phyloP scores from a whole-genome alignment of 2,888 invertebrate genomes.

The Meteorus cinctellus region DNA sequence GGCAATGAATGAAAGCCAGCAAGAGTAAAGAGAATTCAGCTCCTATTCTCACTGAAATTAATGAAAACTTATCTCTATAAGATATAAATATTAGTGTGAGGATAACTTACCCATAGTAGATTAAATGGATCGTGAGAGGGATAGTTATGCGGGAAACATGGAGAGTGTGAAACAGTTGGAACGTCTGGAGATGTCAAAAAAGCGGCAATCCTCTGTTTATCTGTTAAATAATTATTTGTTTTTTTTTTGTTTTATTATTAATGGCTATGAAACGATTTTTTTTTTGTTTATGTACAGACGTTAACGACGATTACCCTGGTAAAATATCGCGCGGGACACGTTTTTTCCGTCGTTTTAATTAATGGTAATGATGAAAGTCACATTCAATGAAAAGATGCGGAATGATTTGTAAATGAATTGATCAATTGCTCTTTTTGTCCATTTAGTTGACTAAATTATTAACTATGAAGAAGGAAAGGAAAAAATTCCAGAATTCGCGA shows the following conservation, averaged over 20 bases:
- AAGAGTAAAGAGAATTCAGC: too few species aligned
- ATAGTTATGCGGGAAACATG: constrained; percentile 10
- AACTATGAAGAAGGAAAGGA: not conserved
- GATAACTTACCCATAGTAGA: not conserved
- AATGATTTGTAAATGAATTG: constrained; percentile 46
- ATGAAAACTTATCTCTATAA: too few species aligned
- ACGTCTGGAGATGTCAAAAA: constrained; percentile 8
- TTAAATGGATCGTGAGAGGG: not conserved
- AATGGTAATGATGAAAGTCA: constrained; percentile 42
- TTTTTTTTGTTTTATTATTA: constrained; percentile 60
- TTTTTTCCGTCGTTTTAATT: constrained; percentile 32
- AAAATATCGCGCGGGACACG: constrained; percentile 40
- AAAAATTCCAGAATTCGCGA: not conserved
- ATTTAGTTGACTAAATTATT: not conserved
- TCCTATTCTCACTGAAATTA: too few species aligned
- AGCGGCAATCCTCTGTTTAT: constrained; percentile 39
- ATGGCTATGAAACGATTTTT: constrained; percentile 63
- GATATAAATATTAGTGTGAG: not conserved
- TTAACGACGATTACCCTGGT: constrained; percentile 49
- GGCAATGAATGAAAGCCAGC: too few species aligned
- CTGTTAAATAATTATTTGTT: constrained; percentile 60
- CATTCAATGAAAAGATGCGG: constrained; percentile 41
- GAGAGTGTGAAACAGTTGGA: not conserved
- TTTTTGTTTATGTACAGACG: constrained; percentile 62
- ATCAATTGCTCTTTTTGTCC: constrained; percentile 28